Percentiles rank a stretch among this genome's conserved stretches.
Conservation (phyloP, 1,140 invertebrate genomes). For the Philotrypesis tridentata region DNA sequence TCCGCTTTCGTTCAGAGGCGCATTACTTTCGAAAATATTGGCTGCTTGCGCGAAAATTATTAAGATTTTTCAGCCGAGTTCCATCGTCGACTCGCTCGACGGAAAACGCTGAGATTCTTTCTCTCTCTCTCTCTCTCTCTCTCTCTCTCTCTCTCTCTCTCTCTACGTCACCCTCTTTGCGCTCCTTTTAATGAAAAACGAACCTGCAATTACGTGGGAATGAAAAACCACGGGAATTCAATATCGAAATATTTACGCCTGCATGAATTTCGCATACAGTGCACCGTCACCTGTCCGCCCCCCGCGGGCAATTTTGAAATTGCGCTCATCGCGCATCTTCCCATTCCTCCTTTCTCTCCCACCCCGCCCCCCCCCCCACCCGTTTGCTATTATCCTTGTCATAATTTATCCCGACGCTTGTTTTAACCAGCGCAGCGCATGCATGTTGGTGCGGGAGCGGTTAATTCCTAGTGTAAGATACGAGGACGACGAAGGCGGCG, state of each 20-base stretch:
- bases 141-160: too few relatives aligned
- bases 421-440: constrained; percentile 33
- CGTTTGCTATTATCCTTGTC: constrained; percentile 45
- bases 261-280: neutral
- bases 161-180: too few relatives aligned
- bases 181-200: constrained; percentile 26
- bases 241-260: constrained; percentile 41
- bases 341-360: neutral
- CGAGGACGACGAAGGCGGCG: constrained; percentile 11
- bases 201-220: neutral
- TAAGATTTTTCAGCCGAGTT: constrained; percentile 18
- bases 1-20: neutral
- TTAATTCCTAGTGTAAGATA: constrained; percentile 36
- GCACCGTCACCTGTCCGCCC: neutral
- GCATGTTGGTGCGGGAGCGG: constrained; percentile 28
- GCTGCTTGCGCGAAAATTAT: constrained; percentile 12
- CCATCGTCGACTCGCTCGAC: neutral
- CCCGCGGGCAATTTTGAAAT: constrained; percentile 19
- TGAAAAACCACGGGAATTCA: constrained; percentile 40
- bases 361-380: too few relatives aligned
- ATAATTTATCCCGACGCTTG: constrained; percentile 48
- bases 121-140: too few relatives aligned
- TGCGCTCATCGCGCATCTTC: neutral
- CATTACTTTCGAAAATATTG: neutral
- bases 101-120: neutral